Base-by-base conservation (phyloP, 2,888 invertebrate genomes). In the Caenorhabditis japonica region DNA sequence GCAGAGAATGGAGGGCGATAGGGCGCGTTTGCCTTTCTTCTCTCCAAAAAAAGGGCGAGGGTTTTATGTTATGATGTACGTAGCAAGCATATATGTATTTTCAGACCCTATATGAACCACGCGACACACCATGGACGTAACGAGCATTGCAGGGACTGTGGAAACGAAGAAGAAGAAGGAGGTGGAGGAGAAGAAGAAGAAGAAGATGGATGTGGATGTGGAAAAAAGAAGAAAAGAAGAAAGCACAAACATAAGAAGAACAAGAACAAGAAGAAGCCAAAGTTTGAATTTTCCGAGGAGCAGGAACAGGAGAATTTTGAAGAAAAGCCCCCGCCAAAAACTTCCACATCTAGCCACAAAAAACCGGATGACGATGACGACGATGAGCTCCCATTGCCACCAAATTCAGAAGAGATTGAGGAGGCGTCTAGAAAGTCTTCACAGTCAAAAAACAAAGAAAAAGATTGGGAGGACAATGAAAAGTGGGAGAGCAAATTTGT, bases 401-500 rank as follows among this genome's bases (percentile, higher is more conserved):
- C 70, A 4, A 44, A 30, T 12, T 68, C 66, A 2, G 52, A 58
- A 51, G 66, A 68, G 27, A 51, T 46, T 7, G 58, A n/a, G n/a
- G 36, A 41, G 27, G 51, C 55, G 7, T 43, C 62, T 1, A 53
- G 23, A 33, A 44, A 23, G n/a, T n/a, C n/a, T 7, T 21, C 47
- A n/a, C 55, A 55, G 39, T 8, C 19, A 8, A 17, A 47, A 12
- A 39, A 23, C 4, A 43, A 41, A n/a, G 52, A 60, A 15, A 49
- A 70, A 17, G 61, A 64, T 1, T 64, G 64, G 64, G 64, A 56
- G 13, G 62, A 70, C 34, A 56, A 71, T 10, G 62, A 61, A 13
- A 59, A 62, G 21, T 70, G 70, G 70, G 61, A 70, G 23, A 38
- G 52, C 17, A 71, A 71, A 36, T 71, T 71, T 33, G 62, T 61